Base-by-base conservation (phyloP, 2,888 invertebrate genomes). In the Rhingia rostrata region DNA sequence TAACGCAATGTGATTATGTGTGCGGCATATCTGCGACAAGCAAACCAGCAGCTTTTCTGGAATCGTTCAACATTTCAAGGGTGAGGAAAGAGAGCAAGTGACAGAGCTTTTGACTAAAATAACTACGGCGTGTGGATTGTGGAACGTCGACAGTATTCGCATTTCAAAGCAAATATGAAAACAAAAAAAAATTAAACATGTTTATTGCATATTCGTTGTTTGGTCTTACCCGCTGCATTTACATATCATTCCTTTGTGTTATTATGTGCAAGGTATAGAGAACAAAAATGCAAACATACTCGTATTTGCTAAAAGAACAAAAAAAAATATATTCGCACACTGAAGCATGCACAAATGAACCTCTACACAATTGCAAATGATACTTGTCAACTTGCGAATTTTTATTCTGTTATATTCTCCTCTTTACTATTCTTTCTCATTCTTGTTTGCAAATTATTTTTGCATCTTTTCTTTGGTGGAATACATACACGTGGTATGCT, bases 111-210 rank as follows among this genome's bases (percentile, higher is more conserved):
- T 22, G n/a, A 41, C 12, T 54, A 56, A 39, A 51, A 14, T 64
- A 56, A 37, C 39, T 41, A 9, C 47, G 79, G 81, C 87, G 64
- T 88, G 88, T 90, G 90, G 90, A 90, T 87, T 89, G 90, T 90
- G 90, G 90, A 90, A 90, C 89, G 90, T 87, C 89, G 90, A 88
- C 90, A 86, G 87, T 87, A 86, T 79, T 75, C 75, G 72, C 70
- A 85, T 60, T 69, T 70, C 30, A 45, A 69, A 54, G 14, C 51
- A 39, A 60, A 67, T 58, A 39, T 35, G 32, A n/a, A 61, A 30
- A 47, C 32, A 75, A 47, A 72, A 56, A 72, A 56, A 53, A 14
- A 7, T 32, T 12, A 69, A 58, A 41, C 51, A 9, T 41, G 63
- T 39, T 64, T 49, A 53, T 43, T 54, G 56, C 69, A 58, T 30